These are phyloP conservation scores for Zaprionus bogoriensis DNA, from an alignment of 2,888 invertebrate species.

Conservation along the genomic window DNA sequence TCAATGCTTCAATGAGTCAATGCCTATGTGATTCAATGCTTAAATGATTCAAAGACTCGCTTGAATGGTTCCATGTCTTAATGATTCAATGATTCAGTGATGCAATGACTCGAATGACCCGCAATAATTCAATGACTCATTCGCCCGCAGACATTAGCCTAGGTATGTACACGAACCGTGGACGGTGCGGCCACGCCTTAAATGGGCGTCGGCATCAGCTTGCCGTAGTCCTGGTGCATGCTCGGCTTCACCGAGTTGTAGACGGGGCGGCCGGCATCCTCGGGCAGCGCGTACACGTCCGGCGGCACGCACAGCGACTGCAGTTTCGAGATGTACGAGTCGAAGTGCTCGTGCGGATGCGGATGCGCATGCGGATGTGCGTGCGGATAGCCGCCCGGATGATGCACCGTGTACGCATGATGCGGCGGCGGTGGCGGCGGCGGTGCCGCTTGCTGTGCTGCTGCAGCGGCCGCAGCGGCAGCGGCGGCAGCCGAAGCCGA, in stretches of 20 bases:
- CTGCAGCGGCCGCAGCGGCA: constrained; percentile 22
- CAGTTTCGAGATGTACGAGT: constrained; percentile 94
- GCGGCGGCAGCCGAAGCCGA: constrained; percentile 58
- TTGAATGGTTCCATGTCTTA: no score
- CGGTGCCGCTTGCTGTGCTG: constrained; percentile 59
- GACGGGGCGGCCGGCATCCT: constrained; percentile 91
- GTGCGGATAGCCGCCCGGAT: constrained; percentile 80
- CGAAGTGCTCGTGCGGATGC: constrained; percentile 94
- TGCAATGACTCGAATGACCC: not conserved
- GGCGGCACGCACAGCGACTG: constrained; percentile 93
- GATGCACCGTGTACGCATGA: constrained; percentile 81
- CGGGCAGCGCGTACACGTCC: constrained; percentile 91
- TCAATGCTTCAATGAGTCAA: not conserved
- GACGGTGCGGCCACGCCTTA: constrained; percentile 83
- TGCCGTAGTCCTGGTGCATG: constrained; percentile 92
- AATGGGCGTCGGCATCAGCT: constrained; percentile 92
- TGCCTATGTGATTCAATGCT: no score
- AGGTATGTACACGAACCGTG: constrained; percentile 18
- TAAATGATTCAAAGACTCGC: no score
- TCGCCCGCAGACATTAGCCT: no score
- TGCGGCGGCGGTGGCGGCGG: constrained; percentile 69
- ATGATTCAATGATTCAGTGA: not conserved
- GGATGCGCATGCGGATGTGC: constrained; percentile 84
- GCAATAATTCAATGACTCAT: no score
- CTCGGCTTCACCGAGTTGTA: constrained; percentile 96